A percentile compares a stretch with the other conserved stretches of the same genome.
These are phyloP conservation scores for pig (Sus scrofa) DNA, from an alignment of 2,113 vertebrate genomes.

Conservation along the genomic window T2T-Sscrofa CM000820.6:6010001-6010500, in stretches of 20 bases:
- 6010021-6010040: background rate
- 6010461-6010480: constrained; percentile 93
- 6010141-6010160: background rate
- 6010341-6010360: background rate
- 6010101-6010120: constrained; percentile 45
- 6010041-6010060: constrained; percentile 37
- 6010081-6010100: constrained; percentile 44
- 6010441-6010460: constrained; percentile 98
- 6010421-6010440: constrained; percentile 95
- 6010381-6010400: background rate
- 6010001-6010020: constrained; percentile 19
- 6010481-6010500: constrained; percentile 84
- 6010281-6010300: constrained; percentile 28
- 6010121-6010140: constrained; percentile 11
- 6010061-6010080: constrained; percentile 26
- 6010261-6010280: constrained; percentile 59
- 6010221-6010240: background rate
- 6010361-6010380: background rate
- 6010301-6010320: constrained; percentile 25
- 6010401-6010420: constrained; percentile 96
- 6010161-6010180: background rate
- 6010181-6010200: constrained; percentile 46
- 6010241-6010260: constrained; percentile 3
- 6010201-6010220: constrained; percentile 36
- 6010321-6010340: background rate